A percentile compares a stretch with the other conserved stretches of the same genome.
Conservation (phyloP, 1,140 invertebrate genomes). For the Cardiocondyla obscurior region DNA sequence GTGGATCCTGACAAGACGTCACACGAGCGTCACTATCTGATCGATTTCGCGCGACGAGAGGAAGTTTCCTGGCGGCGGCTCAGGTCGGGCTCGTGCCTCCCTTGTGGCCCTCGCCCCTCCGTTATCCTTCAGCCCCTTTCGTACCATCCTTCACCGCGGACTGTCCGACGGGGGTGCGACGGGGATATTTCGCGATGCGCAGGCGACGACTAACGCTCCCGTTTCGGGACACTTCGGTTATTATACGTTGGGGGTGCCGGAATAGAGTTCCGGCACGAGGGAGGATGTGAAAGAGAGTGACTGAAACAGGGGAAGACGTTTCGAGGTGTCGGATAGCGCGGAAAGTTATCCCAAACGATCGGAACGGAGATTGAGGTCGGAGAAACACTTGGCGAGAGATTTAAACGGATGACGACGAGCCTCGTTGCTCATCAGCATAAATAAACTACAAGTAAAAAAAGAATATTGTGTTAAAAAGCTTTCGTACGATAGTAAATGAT, state of each 20-base stretch:
- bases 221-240: slow-evolving; percentile 39
- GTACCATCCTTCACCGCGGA: slow-evolving; percentile 9
- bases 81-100: slow-evolving; percentile 45
- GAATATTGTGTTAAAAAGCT: no score
- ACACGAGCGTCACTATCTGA: slow-evolving; percentile 39
- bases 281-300: no score
- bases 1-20: slow-evolving; percentile 33
- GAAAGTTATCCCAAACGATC: no score
- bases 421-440: neutral
- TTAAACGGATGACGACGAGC: neutral
- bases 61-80: slow-evolving; percentile 47
- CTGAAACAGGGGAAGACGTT: neutral
- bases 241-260: slow-evolving; percentile 28
- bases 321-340: slow-evolving; percentile 4
- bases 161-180: slow-evolving; percentile 27
- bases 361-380: slow-evolving; percentile 7
- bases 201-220: slow-evolving; percentile 21
- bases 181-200: slow-evolving; percentile 31
- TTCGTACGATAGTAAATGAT: no score
- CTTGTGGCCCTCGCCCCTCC: slow-evolving; percentile 6
- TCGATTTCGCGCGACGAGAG: slow-evolving; percentile 49
- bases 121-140: slow-evolving; percentile 13
- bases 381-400: neutral
- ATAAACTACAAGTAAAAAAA: no score
- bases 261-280: slow-evolving; percentile 1